Evolutionary conservation across 2,113 vertebrate species (phyloP), one percentile per base, ranked within the genome.

Genomic region (Toxotes jaculatrix): DNA sequence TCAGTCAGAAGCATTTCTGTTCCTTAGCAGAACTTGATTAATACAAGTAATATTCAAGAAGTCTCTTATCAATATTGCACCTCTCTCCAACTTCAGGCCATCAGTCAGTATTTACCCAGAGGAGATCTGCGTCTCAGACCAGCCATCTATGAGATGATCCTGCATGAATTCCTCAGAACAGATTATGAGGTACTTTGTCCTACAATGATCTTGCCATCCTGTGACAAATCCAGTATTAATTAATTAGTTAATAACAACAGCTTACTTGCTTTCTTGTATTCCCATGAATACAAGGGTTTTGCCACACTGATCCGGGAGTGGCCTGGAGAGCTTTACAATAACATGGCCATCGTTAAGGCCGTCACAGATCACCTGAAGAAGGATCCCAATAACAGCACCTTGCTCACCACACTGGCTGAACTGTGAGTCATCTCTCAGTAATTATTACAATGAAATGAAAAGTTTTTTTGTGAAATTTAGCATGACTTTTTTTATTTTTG

Each of bases 281-380:
- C 66, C 43, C 31, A 5, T 11, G 0, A 32, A n/a, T n/a, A n/a
- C n/a, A 81, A 99, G 98, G 98, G 97, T 47, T 99, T 99, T 92
- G 97, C 98, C 88, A 97, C 94, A 4, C 91, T 99, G 85, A 96
- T 99, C 92, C 95, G 96, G 51, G 97, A 99, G 79, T 99, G 98
- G 98, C 98, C 98, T 0, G 98, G 98, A 92, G 96, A 99, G 90
- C 96, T 99, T 38, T 99, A 99, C 87, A 99, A 99, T 83, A 99
- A 98, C 91, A 96, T 96, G 80, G 96, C 97, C 76, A 96, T 99
- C 21, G 97, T 99, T 82, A 97, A 98, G 75, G 96, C 98, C 4
- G 97, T 99, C 80, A 96, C 88, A 1, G 96, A 97, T 88, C 97
- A 97, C 88, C 94, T 99, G 85, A 98, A 97, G 95, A 97, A 93